phyloP scores from a whole-genome alignment of 2,113 vertebrate species.

The Lynx canadensis region DNA sequence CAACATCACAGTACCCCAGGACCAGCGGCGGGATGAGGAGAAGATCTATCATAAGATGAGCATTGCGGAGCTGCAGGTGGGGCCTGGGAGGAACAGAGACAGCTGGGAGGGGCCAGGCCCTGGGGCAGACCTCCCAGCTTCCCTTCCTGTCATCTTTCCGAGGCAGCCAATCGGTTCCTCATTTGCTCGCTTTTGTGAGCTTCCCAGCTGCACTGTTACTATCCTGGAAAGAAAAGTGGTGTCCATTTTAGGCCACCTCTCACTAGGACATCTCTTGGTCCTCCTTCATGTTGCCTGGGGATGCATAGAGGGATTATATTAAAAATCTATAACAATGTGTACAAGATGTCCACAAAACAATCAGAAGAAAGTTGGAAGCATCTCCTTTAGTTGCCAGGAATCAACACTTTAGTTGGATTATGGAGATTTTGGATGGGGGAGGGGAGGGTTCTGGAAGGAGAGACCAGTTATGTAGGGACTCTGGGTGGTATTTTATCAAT shows the following conservation, averaged over 20 bases:
- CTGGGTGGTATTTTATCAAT: not conserved
- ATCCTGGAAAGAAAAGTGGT: not conserved
- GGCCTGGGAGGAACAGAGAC: not conserved
- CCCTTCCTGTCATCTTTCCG: not conserved
- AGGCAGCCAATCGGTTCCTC: not conserved
- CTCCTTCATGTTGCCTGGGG: not conserved
- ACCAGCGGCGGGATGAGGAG: conserved; percentile 95
- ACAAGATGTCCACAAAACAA: not conserved
- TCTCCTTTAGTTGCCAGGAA: not conserved
- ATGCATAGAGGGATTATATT: not conserved
- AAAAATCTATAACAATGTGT: not conserved
- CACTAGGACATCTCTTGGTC: not conserved
- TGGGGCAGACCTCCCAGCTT: rapidly evolving
- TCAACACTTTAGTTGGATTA: not conserved
- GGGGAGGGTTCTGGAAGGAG: not conserved
- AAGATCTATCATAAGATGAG: conserved; percentile 98
- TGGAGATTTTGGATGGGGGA: not conserved
- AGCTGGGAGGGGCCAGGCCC: not conserved
- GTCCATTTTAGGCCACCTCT: not conserved
- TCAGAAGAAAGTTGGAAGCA: not conserved
- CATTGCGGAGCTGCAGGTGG: conserved; percentile 94
- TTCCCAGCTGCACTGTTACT: not conserved
- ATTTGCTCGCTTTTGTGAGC: not conserved
- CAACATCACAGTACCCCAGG: conserved; percentile 96
- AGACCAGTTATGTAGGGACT: not conserved